phyloP scores from a whole-genome alignment of 1,140 invertebrate genomes.

The Hermetia illucens region DNA sequence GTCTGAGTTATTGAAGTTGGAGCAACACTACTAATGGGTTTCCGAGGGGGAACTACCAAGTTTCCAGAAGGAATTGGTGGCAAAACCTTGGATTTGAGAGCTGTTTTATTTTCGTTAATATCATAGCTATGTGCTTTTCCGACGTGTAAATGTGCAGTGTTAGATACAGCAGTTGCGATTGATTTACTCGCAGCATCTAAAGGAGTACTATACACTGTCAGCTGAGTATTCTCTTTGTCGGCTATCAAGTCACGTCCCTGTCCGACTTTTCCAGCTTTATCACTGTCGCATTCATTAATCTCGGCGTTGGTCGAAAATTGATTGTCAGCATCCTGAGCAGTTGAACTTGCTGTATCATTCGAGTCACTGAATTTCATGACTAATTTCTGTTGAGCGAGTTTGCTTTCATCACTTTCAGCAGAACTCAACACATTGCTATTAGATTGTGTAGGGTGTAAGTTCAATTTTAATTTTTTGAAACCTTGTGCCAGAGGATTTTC shows the following conservation, averaged over 20 bases:
- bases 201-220: conserved; percentile 53
- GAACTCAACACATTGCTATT: neutral
- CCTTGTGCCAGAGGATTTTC: conserved; percentile 28
- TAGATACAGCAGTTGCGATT: conserved; percentile 13
- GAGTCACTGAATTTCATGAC: conserved; percentile 4
- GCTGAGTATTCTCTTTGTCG: conserved; percentile 21
- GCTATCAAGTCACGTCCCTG: conserved; percentile 20
- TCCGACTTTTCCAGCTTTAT: conserved; percentile 14
- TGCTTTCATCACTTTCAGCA: conserved; percentile 26
- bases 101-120: conserved; percentile 9
- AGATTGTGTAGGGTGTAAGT: conserved; percentile 6
- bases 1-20: conserved; percentile 56
- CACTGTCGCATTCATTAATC: conserved; percentile 6
- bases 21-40: conserved; percentile 69
- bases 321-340: neutral
- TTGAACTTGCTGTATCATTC: neutral
- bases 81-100: conserved; percentile 20
- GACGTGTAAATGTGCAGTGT: too few relatives aligned
- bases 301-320: neutral
- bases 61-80: conserved; percentile 15
- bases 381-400: conserved; percentile 25
- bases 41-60: conserved; percentile 36
- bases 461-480: conserved; percentile 20
- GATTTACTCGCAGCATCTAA: conserved; percentile 47
- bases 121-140: too few relatives aligned